Base-by-base conservation (phyloP, 1,140 invertebrate species). In the Diorhabda carinulata region DNA sequence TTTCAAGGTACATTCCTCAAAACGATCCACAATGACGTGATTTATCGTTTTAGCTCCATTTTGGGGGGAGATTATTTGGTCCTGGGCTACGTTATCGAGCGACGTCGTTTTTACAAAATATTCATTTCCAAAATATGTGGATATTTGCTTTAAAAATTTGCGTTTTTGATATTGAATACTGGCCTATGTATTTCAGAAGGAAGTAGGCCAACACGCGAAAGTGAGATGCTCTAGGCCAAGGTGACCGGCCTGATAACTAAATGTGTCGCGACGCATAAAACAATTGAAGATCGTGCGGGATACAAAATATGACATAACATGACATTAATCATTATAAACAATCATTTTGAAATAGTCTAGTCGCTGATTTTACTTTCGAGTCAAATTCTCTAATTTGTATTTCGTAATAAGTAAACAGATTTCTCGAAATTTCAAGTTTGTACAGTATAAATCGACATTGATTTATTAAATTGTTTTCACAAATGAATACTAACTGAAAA, bases 171-270 rank as follows among this genome's bases (percentile, higher is more conserved):
- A 25, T 25, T 1, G 25, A 25, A 25, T 25, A 56, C 25, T 41
- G 10, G 58, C 58, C 58, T 10, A 43, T 9, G 52, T 65, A 7
- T 41, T 40, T n/a, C 59, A 57, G 40, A 10, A 65, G 64, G 47
- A 65, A 65, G 47, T 65, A 57, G 64, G 64, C 41, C 64, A 25
- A 25, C 25, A 61, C 42, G 25, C 59, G 59, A 61, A 65, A 65
- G 64, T 57, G 64, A 65, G 64, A 65, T 65, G 64, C 64, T 43
- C 47, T 43, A 45, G 64, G 64, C 64, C 64, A 65, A 65, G 64
- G 64, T 65, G 64, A 25, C 64, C 52, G 64, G 47, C 64, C 43
- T 40, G 56, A 65, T 65, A 65, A 57, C 47, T 65, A 65, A 47
- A 65, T 65, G 52, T 65, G 64, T 65, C 64, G 52, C 47, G 44